Base-by-base conservation (phyloP, 2,113 vertebrate genomes). In the Megaleporinus macrocephalus region DNA sequence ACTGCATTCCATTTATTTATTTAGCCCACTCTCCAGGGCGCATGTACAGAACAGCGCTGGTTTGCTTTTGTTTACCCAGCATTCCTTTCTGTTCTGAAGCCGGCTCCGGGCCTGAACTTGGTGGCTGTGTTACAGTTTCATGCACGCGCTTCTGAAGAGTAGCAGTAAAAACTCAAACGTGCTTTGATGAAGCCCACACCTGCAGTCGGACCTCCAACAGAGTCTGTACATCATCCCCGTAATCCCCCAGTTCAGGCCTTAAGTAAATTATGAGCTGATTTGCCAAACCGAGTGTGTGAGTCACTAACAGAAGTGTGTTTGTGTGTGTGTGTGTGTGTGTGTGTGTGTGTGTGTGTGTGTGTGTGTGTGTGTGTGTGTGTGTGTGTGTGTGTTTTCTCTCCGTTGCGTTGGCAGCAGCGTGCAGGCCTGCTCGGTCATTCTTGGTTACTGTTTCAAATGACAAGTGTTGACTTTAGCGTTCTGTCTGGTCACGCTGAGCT, bases 261-360 rank as follows among this genome's bases (percentile, higher is more conserved):
- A 68, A 74, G 75, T 82, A 85, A 85, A 85, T 85, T 82, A 79
- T 85, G 80, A 82, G 53, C 84, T 79, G 76, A 82, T 51, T 55
- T 78, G 71, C 71, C 55, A 85, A 73, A 75, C 65, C 29, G 29
- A 76, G 49, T 44, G 24, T 9, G 29, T 41, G 59, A 51, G 22
- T 59, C 51, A 75, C 20, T 47, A 76, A 70, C 30, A 70, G 66
- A 36, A 69, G 65, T 41, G 65, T 36, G 20, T 41, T 36, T 69
- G 41, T 69, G n/a, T n/a, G n/a, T n/a, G n/a, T n/a, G n/a, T n/a
- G n/a, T n/a, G n/a, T n/a, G n/a, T n/a, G n/a, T 66, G 36, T 36
- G 36, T 36, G 36, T 36, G 36, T 36, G 36, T 36, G 36, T 7
- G 36, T 36, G 36, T 15, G n/a, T 66, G 36, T 36, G 36, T 36